A percentile compares a stretch with the other conserved stretches of the same genome.
phyloP scores from a whole-genome alignment of 2,113 vertebrate genomes.

The Otocyon megalotis region DNA sequence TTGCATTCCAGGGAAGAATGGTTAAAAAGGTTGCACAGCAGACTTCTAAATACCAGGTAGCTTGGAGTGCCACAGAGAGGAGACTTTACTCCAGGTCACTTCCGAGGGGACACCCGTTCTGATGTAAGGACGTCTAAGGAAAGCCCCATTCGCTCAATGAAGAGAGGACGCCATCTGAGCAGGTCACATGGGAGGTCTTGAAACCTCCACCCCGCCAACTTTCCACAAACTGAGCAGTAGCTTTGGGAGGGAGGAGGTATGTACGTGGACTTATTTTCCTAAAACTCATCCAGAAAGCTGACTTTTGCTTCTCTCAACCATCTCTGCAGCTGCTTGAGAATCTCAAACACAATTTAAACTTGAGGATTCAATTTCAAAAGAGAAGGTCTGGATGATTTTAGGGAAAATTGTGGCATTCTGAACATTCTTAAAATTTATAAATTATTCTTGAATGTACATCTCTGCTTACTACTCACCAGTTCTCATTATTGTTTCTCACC shows the following conservation, averaged over 20 bases:
- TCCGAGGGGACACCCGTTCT: neutral
- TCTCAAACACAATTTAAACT: neutral
- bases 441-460: rapidly evolving
- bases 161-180: rapidly evolving
- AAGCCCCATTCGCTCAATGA: neutral
- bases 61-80: rapidly evolving
- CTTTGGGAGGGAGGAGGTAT: rapidly evolving
- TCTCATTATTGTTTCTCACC: neutral
- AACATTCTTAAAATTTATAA: rapidly evolving
- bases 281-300: rapidly evolving
- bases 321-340: neutral
- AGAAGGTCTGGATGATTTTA: neutral
- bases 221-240: rapidly evolving
- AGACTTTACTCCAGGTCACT: rapidly evolving
- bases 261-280: rapidly evolving
- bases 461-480: rapidly evolving
- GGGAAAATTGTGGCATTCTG: rapidly evolving
- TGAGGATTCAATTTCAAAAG: neutral
- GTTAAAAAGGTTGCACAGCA: rapidly evolving
- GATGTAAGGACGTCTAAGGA: neutral
- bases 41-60: rapidly evolving
- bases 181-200: rapidly evolving
- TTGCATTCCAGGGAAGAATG: neutral
- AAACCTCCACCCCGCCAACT: rapidly evolving
- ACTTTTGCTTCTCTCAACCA: neutral